Base-by-base conservation (phyloP, 2,113 vertebrate genomes). In the Petrocephalus zakoni region DNA sequence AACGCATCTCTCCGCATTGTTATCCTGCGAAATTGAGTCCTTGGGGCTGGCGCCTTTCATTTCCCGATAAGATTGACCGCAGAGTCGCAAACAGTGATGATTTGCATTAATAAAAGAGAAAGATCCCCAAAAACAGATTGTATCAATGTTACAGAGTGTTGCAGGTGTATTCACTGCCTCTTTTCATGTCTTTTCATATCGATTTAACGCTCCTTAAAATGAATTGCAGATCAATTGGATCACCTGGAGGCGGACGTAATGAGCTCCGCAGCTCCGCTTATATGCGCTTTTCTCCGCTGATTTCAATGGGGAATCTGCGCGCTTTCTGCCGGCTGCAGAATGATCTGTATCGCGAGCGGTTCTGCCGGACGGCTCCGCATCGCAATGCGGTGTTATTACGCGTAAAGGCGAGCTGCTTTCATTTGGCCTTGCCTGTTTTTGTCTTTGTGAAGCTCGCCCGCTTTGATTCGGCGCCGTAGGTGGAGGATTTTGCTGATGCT, bases 151-250 rank as follows among this genome's bases (percentile, higher is more conserved):
- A 94, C 94, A 95, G 95, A 96, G 95, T 93, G 91, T 94, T 95
- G 93, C 93, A 92, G 93, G 93, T 94, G 95, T 94, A 94, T 93
- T 92, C 93, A 94, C 93, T 92, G 93, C 94, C 94, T 93, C 95
- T 95, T 95, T 95, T 96, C 94, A 94, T 93, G 95, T 95, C 94
- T 92, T 91, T 88, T 88, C 88, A 91, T 94, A 95, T 95, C 91
- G 95, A 95, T 96, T 96, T 94, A 94, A 93, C 92, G 91, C 94
- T 95, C 90, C 92, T 92, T 94, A 95, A 93, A 95, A 96, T 95
- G 94, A 96, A 95, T 95, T 94, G 94, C 94, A 94, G 95, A 96
- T 96, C 95, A 96, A 95, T 95, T 91, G 94, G 94, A 94, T 95
- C 94, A 95, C 94, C 94, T 93, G 92, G 85, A 93, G 95, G 93